These are phyloP conservation scores for Rhynchophorus ferrugineus DNA, from an alignment of 1,140 invertebrate genomes.

Conservation along the genomic window DNA sequence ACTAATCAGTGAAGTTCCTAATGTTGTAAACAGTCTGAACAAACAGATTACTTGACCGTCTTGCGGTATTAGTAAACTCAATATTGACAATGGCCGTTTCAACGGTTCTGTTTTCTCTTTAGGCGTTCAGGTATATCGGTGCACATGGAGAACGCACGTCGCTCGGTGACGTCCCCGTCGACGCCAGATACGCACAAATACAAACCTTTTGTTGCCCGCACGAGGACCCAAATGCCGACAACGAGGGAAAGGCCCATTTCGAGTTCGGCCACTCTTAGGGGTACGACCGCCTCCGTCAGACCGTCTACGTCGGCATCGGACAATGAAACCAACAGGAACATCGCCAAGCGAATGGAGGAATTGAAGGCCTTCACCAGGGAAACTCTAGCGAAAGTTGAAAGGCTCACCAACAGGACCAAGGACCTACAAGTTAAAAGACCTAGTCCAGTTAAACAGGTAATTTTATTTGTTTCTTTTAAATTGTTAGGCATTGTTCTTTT, in stretches of 20 bases:
- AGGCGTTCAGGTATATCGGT: slow-evolving; percentile 36
- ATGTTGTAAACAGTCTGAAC: too few relatives aligned
- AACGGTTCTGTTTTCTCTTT: too few relatives aligned
- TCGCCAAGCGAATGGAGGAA: slow-evolving; percentile 54
- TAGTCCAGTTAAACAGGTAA: slow-evolving; percentile 5
- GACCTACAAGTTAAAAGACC: slow-evolving; percentile 20
- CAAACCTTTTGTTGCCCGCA: slow-evolving; percentile 21
- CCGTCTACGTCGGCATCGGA: slow-evolving; percentile 14
- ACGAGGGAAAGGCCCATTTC: slow-evolving; percentile 12
- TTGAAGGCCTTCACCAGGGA: slow-evolving; percentile 57
- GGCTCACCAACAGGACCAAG: slow-evolving; percentile 47
- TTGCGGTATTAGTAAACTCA: too few relatives aligned
- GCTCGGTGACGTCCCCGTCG: slow-evolving; percentile 24
- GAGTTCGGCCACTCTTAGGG: slow-evolving; percentile 24
- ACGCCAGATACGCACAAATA: slow-evolving; percentile 30
- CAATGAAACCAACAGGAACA: slow-evolving; percentile 42
- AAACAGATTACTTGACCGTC: too few relatives aligned
- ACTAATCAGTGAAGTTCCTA: too few relatives aligned
- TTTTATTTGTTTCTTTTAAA: not conserved
- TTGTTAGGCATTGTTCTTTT: too few relatives aligned
- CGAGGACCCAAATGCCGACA: slow-evolving; percentile 21
- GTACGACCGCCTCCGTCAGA: not conserved
- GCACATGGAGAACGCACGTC: slow-evolving; percentile 42
- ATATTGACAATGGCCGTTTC: too few relatives aligned
- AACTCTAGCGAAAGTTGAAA: slow-evolving; percentile 58